These are phyloP conservation scores for Pristionchus fissidentatus DNA, from an alignment of 2,888 invertebrate species.

Conservation along the genomic window DNA sequence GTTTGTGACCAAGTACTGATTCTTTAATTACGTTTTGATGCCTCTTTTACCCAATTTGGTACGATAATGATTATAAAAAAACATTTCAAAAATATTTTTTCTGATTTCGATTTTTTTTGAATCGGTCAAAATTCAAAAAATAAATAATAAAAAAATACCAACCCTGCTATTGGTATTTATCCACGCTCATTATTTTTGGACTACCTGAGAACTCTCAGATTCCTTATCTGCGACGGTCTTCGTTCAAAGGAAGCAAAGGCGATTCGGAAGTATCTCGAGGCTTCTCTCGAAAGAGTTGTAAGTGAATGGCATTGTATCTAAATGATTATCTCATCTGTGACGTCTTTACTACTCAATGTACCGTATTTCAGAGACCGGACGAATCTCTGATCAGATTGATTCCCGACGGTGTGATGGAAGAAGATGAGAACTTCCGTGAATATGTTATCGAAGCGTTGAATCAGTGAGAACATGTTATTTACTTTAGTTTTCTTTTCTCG, in stretches of 20 bases:
- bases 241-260: background rate
- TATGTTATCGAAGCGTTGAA: background rate
- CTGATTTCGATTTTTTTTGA: too few relatives aligned
- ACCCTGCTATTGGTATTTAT: background rate
- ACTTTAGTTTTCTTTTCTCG: background rate
- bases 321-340: background rate
- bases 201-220: background rate
- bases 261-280: background rate
- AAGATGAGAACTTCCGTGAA: background rate
- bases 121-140: too few relatives aligned
- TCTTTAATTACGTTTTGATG: too few relatives aligned
- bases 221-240: conserved; percentile 28
- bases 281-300: background rate
- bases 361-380: background rate
- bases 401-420: conserved; percentile 4
- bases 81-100: background rate
- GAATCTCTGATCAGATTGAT: conserved; percentile 17
- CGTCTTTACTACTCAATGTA: background rate
- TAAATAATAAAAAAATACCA: too few relatives aligned
- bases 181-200: too few relatives aligned
- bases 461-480: background rate
- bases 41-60: too few relatives aligned
- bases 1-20: too few relatives aligned
- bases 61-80: background rate
- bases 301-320: background rate